phyloP scores from a whole-genome alignment of 2,113 vertebrate species.

The Dendropsophus ebraccatus region DNA sequence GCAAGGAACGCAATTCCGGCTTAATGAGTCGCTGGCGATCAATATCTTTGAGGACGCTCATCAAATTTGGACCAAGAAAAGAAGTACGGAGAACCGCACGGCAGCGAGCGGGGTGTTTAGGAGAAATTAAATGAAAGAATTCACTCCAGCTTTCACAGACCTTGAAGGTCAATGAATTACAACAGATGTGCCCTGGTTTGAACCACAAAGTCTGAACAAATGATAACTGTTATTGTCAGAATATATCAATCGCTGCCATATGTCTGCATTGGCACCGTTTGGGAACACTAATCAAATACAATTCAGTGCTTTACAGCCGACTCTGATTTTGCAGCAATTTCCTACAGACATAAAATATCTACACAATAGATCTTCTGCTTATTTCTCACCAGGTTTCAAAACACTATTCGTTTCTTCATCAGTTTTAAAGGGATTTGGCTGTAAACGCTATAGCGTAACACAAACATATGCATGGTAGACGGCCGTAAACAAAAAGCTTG shows the following conservation, averaged over 20 bases:
- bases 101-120: fast-evolving
- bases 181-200: constrained; percentile 79
- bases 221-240: constrained; percentile 68
- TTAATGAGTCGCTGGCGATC: constrained; percentile 26
- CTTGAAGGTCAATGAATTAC: constrained; percentile 79
- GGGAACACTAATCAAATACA: constrained; percentile 26
- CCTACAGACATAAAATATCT: constrained; percentile 4
- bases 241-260: constrained; percentile 70
- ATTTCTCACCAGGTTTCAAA: background rate
- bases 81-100: background rate
- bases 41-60: constrained; percentile 12
- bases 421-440: background rate
- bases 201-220: constrained; percentile 69
- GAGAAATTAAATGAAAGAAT: constrained; percentile 49
- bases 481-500: background rate
- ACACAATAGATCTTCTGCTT: background rate
- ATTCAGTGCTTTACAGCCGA: constrained; percentile 23
- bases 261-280: constrained; percentile 63
- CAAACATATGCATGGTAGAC: background rate
- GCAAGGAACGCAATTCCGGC: background rate
- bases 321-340: constrained; percentile 22
- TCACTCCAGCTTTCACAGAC: constrained; percentile 67
- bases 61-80: constrained; percentile 27
- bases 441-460: background rate
- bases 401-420: background rate